These are phyloP conservation scores for Gadus chalcogrammus DNA, from an alignment of 2,113 vertebrate genomes.

Conservation along the genomic window DNA sequence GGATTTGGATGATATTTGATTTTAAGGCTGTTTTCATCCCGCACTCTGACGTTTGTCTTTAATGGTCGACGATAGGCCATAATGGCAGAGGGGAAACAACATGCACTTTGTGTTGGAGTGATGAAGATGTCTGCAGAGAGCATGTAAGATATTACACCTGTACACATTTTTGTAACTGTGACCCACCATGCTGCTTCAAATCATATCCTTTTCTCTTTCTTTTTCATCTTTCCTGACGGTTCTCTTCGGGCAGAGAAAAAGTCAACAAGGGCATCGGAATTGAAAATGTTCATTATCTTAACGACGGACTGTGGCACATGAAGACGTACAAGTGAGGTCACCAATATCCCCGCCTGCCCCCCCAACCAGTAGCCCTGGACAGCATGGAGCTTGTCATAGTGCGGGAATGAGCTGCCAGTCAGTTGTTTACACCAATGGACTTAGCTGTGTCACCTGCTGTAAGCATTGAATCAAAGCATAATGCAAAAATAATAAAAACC, in stretches of 20 bases:
- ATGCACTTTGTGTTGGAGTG: constrained; percentile 91
- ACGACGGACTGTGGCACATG: constrained; percentile 98
- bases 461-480: constrained; percentile 47
- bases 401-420: constrained; percentile 42
- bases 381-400: constrained; percentile 32
- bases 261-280: constrained; percentile 98
- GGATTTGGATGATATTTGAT: not conserved
- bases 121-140: constrained; percentile 97
- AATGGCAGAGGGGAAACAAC: constrained; percentile 96
- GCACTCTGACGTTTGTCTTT: constrained; percentile 45
- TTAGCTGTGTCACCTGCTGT: constrained; percentile 51
- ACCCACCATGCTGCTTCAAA: no score
- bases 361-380: not conserved
- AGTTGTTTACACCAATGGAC: constrained; percentile 63
- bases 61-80: constrained; percentile 79
- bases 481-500: constrained; percentile 68
- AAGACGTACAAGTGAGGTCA: constrained; percentile 91
- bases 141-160: constrained; percentile 75
- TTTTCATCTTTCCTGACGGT: not conserved
- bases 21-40: not conserved
- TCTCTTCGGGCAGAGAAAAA: constrained; percentile 80
- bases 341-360: not conserved
- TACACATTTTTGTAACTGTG: not conserved
- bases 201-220: not conserved
- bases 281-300: constrained; percentile 97